Evolutionary conservation across 2,888 invertebrate genomes (phyloP).

Genomic region (Ganaspis brasiliensis): DNA sequence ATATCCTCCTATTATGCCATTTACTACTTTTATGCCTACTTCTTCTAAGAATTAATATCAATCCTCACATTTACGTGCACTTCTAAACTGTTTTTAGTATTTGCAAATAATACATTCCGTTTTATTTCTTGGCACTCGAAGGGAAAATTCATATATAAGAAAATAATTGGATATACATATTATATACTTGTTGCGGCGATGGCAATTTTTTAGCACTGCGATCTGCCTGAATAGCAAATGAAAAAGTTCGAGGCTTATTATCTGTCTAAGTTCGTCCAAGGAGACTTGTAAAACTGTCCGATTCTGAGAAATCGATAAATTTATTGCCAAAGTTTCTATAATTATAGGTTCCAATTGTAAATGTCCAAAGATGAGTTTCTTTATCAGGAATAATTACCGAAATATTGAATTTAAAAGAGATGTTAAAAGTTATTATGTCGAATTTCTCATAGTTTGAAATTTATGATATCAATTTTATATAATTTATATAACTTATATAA

Average conservation of each 20-base stretch:
- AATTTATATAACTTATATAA: no score
- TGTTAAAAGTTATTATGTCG: no score
- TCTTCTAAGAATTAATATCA: slow-evolving; percentile 25
- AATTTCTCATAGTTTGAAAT: no score
- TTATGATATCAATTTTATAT: no score
- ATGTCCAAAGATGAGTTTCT: neutral
- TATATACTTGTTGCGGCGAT: no score
- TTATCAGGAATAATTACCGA: no score
- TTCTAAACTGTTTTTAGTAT: neutral
- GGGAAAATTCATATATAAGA: neutral
- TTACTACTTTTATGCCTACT: slow-evolving; percentile 17
- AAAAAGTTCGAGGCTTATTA: neutral
- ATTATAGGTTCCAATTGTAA: neutral
- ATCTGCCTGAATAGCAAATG: neutral
- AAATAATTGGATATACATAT: neutral
- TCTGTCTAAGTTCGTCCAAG: neutral
- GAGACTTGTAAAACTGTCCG: neutral
- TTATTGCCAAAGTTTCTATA: neutral
- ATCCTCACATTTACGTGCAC: slow-evolving; percentile 2
- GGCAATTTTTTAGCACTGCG: neutral
- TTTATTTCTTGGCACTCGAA: no score
- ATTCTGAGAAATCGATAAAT: slow-evolving; percentile 10
- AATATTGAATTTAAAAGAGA: no score
- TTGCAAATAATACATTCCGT: neutral
- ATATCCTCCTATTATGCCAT: slow-evolving; percentile 15